Evolutionary conservation across 1,140 invertebrate species (phyloP).

Genomic region (Caenorhabditis briggsae): DNA sequence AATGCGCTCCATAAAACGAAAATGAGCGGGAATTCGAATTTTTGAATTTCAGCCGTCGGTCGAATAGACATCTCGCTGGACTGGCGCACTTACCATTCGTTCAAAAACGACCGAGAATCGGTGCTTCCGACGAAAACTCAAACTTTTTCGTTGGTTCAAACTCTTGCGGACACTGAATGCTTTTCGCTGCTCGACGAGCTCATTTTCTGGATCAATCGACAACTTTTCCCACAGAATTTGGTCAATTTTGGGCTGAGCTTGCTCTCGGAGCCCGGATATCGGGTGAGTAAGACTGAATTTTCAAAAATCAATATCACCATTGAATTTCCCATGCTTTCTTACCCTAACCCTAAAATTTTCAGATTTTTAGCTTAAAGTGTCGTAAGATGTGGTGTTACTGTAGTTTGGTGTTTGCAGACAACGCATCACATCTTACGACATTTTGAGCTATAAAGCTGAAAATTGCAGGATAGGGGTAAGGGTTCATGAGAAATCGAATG

Average conservation of each 20-base stretch:
- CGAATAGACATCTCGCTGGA: conserved; percentile 1
- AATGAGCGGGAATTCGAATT: background rate
- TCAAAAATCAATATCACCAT: background rate
- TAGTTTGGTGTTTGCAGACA: background rate
- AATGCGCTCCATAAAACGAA: background rate
- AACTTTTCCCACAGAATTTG: conserved; percentile 56
- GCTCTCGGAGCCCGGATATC: conserved; percentile 53
- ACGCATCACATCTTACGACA: background rate
- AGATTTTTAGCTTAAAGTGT: background rate
- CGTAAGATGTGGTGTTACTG: background rate
- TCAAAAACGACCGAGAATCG: conserved; percentile 7
- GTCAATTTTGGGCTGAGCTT: conserved; percentile 57
- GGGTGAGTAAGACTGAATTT: conserved; percentile 13
- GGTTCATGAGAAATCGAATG: background rate
- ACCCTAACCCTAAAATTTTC: background rate
- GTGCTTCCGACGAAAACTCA: background rate
- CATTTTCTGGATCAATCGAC: conserved; percentile 61
- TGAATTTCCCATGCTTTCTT: background rate
- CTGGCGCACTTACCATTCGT: conserved; percentile 31
- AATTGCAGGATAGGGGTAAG: background rate
- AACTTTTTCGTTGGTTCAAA: background rate
- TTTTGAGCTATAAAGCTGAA: background rate
- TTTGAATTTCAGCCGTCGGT: background rate
- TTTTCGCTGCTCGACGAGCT: conserved; percentile 54
- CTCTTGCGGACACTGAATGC: conserved; percentile 4